These are phyloP conservation scores for Physella acuta DNA, from an alignment of 1,140 invertebrate genomes.

Conservation along the genomic window DNA sequence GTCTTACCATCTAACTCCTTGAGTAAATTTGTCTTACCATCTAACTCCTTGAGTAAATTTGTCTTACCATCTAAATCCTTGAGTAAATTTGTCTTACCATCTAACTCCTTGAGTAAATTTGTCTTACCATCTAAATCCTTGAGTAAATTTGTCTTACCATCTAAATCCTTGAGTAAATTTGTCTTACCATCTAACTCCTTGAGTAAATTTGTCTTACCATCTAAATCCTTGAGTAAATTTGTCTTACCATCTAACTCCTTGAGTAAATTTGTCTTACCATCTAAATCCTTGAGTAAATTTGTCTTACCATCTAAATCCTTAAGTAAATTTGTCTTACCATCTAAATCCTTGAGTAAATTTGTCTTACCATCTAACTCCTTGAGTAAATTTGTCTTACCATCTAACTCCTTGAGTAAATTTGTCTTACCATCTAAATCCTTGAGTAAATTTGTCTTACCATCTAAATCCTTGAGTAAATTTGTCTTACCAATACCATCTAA, in stretches of 20 bases:
- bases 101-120: conserved; percentile 85
- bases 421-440: conserved; percentile 80
- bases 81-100: conserved; percentile 74
- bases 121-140: conserved; percentile 80
- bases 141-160: conserved; percentile 74
- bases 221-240: conserved; percentile 85
- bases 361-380: conserved; percentile 80
- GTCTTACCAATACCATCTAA: too few relatives aligned
- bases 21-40: conserved; percentile 74
- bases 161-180: conserved; percentile 85
- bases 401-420: conserved; percentile 85
- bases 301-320: too few relatives aligned
- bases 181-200: conserved; percentile 80
- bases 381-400: conserved; percentile 74
- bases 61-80: conserved; percentile 80
- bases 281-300: conserved; percentile 85
- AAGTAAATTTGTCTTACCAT: too few relatives aligned
- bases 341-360: conserved; percentile 85
- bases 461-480: conserved; percentile 85
- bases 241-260: conserved; percentile 80
- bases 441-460: conserved; percentile 74
- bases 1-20: conserved; percentile 80
- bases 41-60: conserved; percentile 85
- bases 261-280: conserved; percentile 74
- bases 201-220: conserved; percentile 74